Evolutionary conservation across 64 coral and sea anemone genomes (phyloP), one percentile per base, ranked within the genome.

Genomic region (Montipora foliosa): DNA sequence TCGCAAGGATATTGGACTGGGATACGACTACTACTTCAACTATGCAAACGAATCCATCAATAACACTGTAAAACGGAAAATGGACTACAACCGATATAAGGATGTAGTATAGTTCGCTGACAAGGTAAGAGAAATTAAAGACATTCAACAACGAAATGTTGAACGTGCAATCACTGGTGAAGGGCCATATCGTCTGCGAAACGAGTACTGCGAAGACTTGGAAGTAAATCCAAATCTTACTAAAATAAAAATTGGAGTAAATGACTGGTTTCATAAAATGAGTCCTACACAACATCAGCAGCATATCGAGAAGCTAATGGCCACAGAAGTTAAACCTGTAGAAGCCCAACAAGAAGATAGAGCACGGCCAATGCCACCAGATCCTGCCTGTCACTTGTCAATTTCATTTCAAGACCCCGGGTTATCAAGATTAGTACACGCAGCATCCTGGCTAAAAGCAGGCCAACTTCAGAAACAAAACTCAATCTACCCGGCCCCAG

Each of bases 31-130:
- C 45, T 83, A 82, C 37, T 91, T 83, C 21, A 79, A 91, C 64
- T 83, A 91, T 74, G 79, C 78, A 22, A 91, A 79, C 19, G 90
- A 91, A 80, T 82, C 78, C 19, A 91, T 83, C 22, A 91, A 83
- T 14, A 74, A 74, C 70, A 45, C 74, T 8, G 74, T 76, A 44
- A 76, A 45, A 76, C 2, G 8, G 37, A 76, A 76, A 44, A 76
- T 9, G 74, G 74, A 76, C 29, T 76, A 76, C 74, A 46, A 76
- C 47, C 44, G 74, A 45, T 76, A 29, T 76, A 76, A 76, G 22
- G 74, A 47, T 14, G 44, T 76, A 14, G 74, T 76, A 20, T 44
- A 76, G 37, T 76, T 76, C 29, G 37, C 74, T 9, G 25, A 76
- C 24, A 0, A 76, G 22, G 25, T 76, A 14, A 76, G 74, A 76